Conservation (phyloP, 2,888 invertebrate species). For the Lepetodrilus schrolli region DNA sequence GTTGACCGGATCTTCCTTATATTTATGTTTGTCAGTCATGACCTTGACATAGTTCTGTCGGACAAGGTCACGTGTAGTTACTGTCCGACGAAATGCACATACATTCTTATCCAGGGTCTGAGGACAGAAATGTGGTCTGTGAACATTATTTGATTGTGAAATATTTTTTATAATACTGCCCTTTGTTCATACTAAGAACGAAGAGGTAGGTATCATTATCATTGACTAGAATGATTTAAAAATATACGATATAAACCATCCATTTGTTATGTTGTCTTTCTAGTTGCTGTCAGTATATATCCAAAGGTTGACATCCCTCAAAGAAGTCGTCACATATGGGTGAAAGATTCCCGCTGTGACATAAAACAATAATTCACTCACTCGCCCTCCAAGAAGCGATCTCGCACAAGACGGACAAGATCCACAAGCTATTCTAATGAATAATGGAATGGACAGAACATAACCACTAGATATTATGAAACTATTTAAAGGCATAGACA, state of each 20-base stretch:
- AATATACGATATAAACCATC: neutral
- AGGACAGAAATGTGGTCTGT: neutral
- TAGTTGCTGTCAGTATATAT: neutral
- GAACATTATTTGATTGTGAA: constrained; percentile 26
- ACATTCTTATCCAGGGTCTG: constrained; percentile 5
- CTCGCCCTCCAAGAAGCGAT: too few species aligned
- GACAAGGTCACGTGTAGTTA: constrained; percentile 8
- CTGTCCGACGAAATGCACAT: constrained; percentile 14
- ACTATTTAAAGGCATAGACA: too few species aligned
- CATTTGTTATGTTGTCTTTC: neutral
- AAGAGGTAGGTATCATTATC: constrained; percentile 22
- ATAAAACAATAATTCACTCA: too few species aligned
- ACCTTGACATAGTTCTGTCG: neutral
- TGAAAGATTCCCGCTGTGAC: too few species aligned
- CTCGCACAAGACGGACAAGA: too few species aligned
- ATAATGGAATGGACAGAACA: too few species aligned
- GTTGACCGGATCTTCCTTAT: neutral
- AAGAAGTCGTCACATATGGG: too few species aligned
- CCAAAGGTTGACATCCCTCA: neutral
- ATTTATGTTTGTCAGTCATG: neutral
- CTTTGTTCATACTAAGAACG: constrained; percentile 6
- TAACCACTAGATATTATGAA: too few species aligned
- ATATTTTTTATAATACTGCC: constrained; percentile 25
- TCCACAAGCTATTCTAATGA: too few species aligned
- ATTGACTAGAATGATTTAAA: constrained; percentile 26